Evolutionary conservation across 2,888 invertebrate genomes (phyloP), one percentile per base, ranked within the genome.

Genomic region (Coremacera marginata): DNA sequence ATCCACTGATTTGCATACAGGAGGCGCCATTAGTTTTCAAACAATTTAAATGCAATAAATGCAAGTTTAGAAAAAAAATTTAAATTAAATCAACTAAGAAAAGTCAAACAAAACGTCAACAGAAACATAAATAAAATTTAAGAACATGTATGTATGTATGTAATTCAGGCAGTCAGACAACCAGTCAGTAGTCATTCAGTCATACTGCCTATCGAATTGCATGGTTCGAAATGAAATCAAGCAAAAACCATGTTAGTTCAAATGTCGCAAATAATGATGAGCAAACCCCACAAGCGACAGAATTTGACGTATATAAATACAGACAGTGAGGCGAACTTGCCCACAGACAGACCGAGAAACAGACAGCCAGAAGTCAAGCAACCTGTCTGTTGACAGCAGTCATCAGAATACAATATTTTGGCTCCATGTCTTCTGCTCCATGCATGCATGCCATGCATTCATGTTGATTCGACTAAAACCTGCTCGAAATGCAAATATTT

Each of bases 321-420:
- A 57, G 57, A 57, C 57, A 57, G 57, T 8, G 22, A 57, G 19
- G 9, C 57, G 19, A 11, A 57, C 25, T 8, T 22, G 57, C 5
- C 8, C 1, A 55, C 55, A 55, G 22, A 16, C 57, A 57, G 11
- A 57, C 31, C 31, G 31, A 31, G 5, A 31, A 31, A 31, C 19
- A 19, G 67, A 49, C 63, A 34, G 63, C 34, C 63, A 63, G 44
- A 44, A 44, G n/a, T n/a, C 63, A 63, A 34, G 8, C 63, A 63
- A 34, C 63, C n/a, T 31, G 31, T 34, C 16, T n/a, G 63, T 63
- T 34, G 60, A 44, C 44, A 44, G 44, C 44, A 44, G 14, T 44
- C 44, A 44, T 44, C 44, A 44, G 44, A 44, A 44, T 44, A 44
- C 44, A 44, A 44, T 44, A 44, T 44, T 44, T 44, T 44, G 44